Base-by-base conservation (phyloP, 2,888 invertebrate genomes). In the Caenorhabditis sp. region DNA sequence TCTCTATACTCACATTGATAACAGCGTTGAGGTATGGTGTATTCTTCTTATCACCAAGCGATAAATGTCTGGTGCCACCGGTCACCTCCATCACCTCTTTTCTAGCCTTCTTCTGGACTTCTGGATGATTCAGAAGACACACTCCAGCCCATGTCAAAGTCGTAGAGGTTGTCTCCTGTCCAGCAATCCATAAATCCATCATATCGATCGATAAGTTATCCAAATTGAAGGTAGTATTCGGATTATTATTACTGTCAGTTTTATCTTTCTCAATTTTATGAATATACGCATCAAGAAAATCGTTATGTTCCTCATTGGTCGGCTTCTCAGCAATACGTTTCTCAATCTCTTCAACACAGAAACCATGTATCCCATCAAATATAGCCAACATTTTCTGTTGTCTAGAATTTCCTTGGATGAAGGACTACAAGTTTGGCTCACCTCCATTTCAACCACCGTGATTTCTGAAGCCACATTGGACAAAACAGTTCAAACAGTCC, bases 151-250 rank as follows among this genome's bases (percentile, higher is more conserved):
- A 78, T 17, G 67, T 67, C 23, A 82, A 65, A 7, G 80, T 82
- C 1, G 71, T 78, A 12, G 76, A 64, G 0, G 80, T 79, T 3
- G 82, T 82, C 20, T 82, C 82, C 56, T 80, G 78, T n/a, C 82
- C 82, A 21, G 82, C 78, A 1, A 69, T 25, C 80, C 80, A 82
- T 23, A 82, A 50, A 14, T 82, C 81, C 14, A 56, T 52, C 20
- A 79, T 43, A 26, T 77, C 77, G 20, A 67, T 50, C 0, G 62
- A 61, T 5, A 81, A 59, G 1, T 57, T 63, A 3, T 66, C 67
- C 1, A 65, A 52, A 0, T 59, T 68, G 27, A 57, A 57, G 72
- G 69, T 54, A 50, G 52, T 64, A 73, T 12, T 59, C 70, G 1
- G 70, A 63, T 14, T 73, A 50, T 2, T 43, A 14, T 53, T 26